Evolutionary conservation across 1,140 invertebrate genomes (phyloP).

Genomic region (Nomia melanderi): DNA sequence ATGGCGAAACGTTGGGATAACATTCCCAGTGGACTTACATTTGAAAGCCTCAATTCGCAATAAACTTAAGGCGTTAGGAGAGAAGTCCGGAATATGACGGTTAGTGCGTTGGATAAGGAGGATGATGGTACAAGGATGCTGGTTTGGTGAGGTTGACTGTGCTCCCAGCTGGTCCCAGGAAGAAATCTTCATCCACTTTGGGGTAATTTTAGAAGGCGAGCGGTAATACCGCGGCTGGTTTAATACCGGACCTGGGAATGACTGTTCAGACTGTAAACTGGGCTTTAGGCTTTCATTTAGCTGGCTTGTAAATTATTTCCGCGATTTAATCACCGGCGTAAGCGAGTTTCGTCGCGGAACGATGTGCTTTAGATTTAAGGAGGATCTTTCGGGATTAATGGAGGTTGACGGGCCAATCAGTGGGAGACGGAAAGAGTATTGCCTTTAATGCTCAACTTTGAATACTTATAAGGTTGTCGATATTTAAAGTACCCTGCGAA

Average conservation of each 20-base stretch:
- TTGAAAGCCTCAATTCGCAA: too few species aligned
- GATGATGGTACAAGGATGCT: background rate
- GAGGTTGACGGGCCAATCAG: too few species aligned
- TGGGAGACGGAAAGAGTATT: too few species aligned
- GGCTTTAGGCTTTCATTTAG: conserved; percentile 41
- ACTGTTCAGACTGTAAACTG: conserved; percentile 34
- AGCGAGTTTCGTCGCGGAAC: background rate
- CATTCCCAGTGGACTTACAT: too few species aligned
- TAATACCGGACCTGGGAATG: conserved; percentile 32
- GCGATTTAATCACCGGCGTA: conserved; percentile 24
- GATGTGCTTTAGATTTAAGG: background rate
- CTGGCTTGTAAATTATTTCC: conserved; percentile 49
- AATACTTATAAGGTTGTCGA: too few species aligned
- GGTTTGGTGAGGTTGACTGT: background rate
- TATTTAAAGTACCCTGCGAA: too few species aligned
- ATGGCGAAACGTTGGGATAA: too few species aligned
- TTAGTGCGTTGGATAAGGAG: background rate
- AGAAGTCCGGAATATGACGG: too few species aligned
- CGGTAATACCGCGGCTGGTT: conserved; percentile 32
- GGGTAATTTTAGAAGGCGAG: conserved; percentile 39
- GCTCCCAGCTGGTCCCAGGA: background rate
- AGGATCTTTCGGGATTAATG: background rate
- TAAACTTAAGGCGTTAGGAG: conserved; percentile 7
- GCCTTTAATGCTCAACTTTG: too few species aligned
- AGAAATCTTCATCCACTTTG: conserved; percentile 22